Evolutionary conservation across 2,888 invertebrate genomes (phyloP).

Genomic region (Agrotis ipsilon): DNA sequence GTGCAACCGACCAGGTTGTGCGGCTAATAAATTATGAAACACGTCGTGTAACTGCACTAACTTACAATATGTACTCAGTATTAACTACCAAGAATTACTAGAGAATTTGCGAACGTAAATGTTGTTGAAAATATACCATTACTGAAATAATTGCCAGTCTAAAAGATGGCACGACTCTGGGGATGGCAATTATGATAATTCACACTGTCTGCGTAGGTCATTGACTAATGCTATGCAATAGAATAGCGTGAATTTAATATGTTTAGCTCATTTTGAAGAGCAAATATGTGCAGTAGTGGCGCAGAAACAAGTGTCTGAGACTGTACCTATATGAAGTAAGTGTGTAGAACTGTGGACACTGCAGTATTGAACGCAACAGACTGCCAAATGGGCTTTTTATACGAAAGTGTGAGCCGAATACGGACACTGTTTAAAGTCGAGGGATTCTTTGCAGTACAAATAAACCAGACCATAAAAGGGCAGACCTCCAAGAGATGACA

Average conservation of each 20-base stretch:
- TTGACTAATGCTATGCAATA: slow-evolving; percentile 1
- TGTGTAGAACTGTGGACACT: slow-evolving; percentile 3
- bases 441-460: slow-evolving; percentile 63
- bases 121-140: slow-evolving; percentile 22
- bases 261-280: slow-evolving; percentile 3
- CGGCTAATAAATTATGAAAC: slow-evolving; percentile 66
- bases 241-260: not conserved
- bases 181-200: slow-evolving; percentile 25
- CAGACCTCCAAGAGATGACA: slow-evolving; percentile 70
- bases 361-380: slow-evolving; percentile 22
- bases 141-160: slow-evolving; percentile 15
- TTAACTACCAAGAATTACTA: slow-evolving; percentile 35
- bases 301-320: not conserved
- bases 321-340: slow-evolving; percentile 9
- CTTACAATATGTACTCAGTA: slow-evolving; percentile 46
- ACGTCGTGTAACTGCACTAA: slow-evolving; percentile 48
- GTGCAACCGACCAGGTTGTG: slow-evolving; percentile 58
- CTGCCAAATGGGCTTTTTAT: slow-evolving; percentile 52
- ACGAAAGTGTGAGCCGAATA: slow-evolving; percentile 39
- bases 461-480: slow-evolving; percentile 68
- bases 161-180: slow-evolving; percentile 1
- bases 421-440: slow-evolving; percentile 39
- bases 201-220: not conserved
- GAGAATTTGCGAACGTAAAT: slow-evolving; percentile 27
- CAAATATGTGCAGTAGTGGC: slow-evolving; percentile 10